Base-by-base conservation (phyloP, 2,797 vertebrate species). In the Danio choprae region DNA sequence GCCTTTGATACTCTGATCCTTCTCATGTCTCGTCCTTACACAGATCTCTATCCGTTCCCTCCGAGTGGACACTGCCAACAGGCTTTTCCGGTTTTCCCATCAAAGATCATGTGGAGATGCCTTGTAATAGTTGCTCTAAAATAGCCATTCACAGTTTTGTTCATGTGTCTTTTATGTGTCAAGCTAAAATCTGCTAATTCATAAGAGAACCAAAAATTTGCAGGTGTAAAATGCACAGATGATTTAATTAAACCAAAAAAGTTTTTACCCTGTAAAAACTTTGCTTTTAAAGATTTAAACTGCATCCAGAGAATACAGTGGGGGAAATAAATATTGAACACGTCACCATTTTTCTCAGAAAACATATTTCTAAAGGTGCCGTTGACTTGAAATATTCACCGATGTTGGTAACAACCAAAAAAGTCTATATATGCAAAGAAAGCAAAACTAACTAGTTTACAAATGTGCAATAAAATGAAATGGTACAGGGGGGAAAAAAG, bases 71-170 rank as follows among this genome's bases (percentile, higher is more conserved):
- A 63, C 55, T 43, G 46, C 77, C 59, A 62, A 46, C 18, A 5
- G 77, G 67, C 46, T 51, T 76, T 79, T 71, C 77, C 77, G 59
- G 68, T 43, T 70, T 79, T 79, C 56, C 77, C 20, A 50, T 79
- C 36, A 18, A 44, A 60, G 29, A 62, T 59, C 56, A 63, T 63
- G 44, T 70, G 36, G 41, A 22, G 36, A 9, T 36, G 18, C 7
- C 36, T 50, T 51, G 58, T 60, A 59, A 48, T 43, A 29, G 58
- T 36, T 48, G 6, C 15, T 29, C 10, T 62, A 7, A 11, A 13
- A 48, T 2, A 58, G 53, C 13, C 38, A 73, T 63, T 63, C 8
- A 38, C 16, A 63, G 38, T 41, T 15, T 13, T 56, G 8, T 40
- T n/a, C 2, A 38, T 38, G 20, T 60, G 3, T 2, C 12, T 58